phyloP scores from a whole-genome alignment of 2,888 invertebrate species.

The Parnassius mnemosyne region DNA sequence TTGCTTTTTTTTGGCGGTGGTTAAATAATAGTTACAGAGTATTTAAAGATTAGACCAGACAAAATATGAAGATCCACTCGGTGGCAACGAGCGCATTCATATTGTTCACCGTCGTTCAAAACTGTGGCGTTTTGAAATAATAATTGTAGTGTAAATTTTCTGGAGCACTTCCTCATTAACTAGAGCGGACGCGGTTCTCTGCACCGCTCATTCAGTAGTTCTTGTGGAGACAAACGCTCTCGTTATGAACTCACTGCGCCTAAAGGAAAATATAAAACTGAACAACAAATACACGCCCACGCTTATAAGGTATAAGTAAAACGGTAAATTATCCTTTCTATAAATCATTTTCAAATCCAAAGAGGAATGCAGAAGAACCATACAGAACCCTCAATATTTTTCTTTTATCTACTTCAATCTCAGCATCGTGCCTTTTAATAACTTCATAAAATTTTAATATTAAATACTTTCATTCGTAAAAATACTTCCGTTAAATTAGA shows the following conservation, averaged over 20 bases:
- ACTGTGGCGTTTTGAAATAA: constrained; percentile 58
- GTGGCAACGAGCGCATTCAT: constrained; percentile 44
- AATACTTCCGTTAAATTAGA: too few species aligned
- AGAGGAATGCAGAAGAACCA: too few species aligned
- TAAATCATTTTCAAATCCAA: too few species aligned
- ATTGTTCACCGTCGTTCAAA: constrained; percentile 40
- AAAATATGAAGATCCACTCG: constrained; percentile 38
- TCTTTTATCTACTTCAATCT: too few species aligned
- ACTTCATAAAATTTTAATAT: too few species aligned
- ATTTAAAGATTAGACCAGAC: constrained; percentile 20
- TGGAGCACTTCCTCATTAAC: constrained; percentile 78
- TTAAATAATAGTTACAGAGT: not conserved
- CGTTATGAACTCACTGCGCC: constrained; percentile 19
- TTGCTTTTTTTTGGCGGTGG: not conserved
- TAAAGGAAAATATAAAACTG: constrained; percentile 13
- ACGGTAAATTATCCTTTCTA: too few species aligned
- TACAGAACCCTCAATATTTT: too few species aligned
- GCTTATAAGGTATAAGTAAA: too few species aligned
- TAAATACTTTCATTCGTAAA: too few species aligned
- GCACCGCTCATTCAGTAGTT: constrained; percentile 41
- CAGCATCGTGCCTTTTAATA: too few species aligned
- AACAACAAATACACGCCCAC: too few species aligned
- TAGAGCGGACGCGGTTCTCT: constrained; percentile 54
- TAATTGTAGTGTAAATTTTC: constrained; percentile 65
- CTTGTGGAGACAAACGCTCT: constrained; percentile 37